Conservation (phyloP, 1,140 invertebrate genomes). For the Bursaphelenchus mucronatus region DNA sequence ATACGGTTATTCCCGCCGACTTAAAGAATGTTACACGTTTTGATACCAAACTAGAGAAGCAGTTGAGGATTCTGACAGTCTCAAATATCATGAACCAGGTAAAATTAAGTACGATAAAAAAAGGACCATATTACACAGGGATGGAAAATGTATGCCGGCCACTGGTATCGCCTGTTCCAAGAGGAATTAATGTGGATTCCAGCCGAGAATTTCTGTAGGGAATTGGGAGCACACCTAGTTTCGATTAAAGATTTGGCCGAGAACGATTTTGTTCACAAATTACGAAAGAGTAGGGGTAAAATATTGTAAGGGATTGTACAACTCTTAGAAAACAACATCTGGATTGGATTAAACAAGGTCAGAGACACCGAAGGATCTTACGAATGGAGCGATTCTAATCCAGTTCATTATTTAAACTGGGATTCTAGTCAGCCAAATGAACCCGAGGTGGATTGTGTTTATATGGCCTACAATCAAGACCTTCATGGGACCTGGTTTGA, state of each 20-base stretch:
- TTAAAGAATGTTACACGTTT: slow-evolving; percentile 19
- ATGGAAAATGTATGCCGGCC: slow-evolving; percentile 43
- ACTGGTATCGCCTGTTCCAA: slow-evolving; percentile 55
- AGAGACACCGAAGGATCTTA: slow-evolving; percentile 35
- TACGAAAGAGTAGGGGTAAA: slow-evolving; percentile 49
- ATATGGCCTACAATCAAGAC: slow-evolving; percentile 58
- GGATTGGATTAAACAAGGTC: slow-evolving; percentile 56
- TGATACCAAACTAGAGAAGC: slow-evolving; percentile 19
- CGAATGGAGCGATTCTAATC: slow-evolving; percentile 47
- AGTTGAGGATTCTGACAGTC: slow-evolving; percentile 31
- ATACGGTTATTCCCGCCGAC: slow-evolving; percentile 12
- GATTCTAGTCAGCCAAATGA: slow-evolving; percentile 56
- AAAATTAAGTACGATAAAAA: neutral
- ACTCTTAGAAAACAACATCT: slow-evolving; percentile 54
- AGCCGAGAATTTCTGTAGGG: slow-evolving; percentile 55
- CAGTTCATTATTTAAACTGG: slow-evolving; percentile 51
- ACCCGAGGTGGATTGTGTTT: slow-evolving; percentile 52
- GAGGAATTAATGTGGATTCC: slow-evolving; percentile 54
- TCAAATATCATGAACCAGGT: slow-evolving; percentile 46
- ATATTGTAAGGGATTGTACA: neutral
- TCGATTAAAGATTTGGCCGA: slow-evolving; percentile 48
- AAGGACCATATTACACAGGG: slow-evolving; percentile 28
- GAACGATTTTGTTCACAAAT: slow-evolving; percentile 50
- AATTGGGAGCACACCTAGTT: slow-evolving; percentile 51
- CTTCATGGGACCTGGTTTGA: slow-evolving; percentile 55